Evolutionary conservation across 1,140 invertebrate species (phyloP).

Genomic region (Monochamus saltuarius): DNA sequence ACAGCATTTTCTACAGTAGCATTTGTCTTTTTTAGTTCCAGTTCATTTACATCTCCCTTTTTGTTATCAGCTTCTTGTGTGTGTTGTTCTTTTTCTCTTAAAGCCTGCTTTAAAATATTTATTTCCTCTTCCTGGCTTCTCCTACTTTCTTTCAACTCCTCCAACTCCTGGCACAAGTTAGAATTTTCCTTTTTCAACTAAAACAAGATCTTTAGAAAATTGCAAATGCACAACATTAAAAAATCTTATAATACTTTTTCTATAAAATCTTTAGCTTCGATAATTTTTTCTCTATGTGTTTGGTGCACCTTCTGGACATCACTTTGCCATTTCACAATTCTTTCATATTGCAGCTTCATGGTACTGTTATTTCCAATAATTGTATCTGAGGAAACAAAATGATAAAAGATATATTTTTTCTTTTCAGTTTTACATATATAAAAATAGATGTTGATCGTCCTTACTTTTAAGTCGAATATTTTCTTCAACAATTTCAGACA

Average conservation of each 20-base stretch:
- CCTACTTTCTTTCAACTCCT: neutral
- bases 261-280: constrained; percentile 55
- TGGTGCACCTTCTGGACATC: constrained; percentile 53
- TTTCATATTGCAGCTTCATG: constrained; percentile 58
- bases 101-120: neutral
- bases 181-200: neutral
- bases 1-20: neutral
- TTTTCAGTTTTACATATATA: neutral
- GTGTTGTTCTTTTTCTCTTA: neutral
- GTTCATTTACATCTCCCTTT: constrained; percentile 11
- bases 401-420: neutral
- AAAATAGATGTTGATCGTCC: neutral
- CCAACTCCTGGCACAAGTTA: neutral
- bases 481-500: constrained; percentile 27
- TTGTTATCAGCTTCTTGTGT: neutral
- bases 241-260: constrained; percentile 29
- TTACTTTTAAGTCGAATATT: constrained; percentile 30
- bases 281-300: constrained; percentile 57
- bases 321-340: constrained; percentile 55
- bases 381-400: constrained; percentile 48
- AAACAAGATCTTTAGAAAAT: constrained; percentile 1
- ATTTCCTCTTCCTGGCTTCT: neutral
- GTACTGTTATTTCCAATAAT: constrained; percentile 56
- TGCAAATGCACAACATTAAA: neutral
- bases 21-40: constrained; percentile 11